Percentiles rank a stretch among this genome's conserved stretches.
phyloP scores from a whole-genome alignment of 2,888 invertebrate genomes.

The Amorpha juglandis region DNA sequence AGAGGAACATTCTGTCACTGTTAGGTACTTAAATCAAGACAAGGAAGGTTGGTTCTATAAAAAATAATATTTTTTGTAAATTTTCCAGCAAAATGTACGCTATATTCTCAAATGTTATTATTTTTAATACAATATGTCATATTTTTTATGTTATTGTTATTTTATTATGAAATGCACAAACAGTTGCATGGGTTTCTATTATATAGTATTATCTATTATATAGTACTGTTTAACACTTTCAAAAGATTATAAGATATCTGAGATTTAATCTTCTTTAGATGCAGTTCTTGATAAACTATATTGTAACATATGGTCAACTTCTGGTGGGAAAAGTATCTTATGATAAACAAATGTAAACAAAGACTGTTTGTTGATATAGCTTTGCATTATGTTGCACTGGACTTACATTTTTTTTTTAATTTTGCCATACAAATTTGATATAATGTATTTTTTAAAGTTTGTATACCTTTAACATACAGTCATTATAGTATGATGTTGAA shows the following conservation, averaged over 20 bases:
- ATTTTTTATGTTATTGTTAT: no score
- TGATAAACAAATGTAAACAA: conserved; percentile 22
- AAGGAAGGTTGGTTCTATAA: no score
- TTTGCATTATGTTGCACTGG: conserved; percentile 2
- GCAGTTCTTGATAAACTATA: conserved; percentile 9
- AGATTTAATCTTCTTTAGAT: not conserved
- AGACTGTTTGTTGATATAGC: conserved; percentile 12
- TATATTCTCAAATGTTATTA: no score
- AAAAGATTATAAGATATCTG: not conserved
- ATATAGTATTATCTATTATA: not conserved
- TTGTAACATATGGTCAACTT: conserved; percentile 9
- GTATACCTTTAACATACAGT: not conserved
- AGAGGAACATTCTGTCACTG: no score
- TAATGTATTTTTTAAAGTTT: not conserved
- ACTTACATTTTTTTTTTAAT: not conserved
- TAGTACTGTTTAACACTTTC: not conserved
- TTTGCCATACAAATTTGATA: not conserved
- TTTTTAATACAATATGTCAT: no score
- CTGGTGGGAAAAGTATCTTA: conserved; percentile 21
- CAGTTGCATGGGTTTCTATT: not conserved
- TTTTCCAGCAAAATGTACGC: no score
- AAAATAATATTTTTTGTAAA: no score
- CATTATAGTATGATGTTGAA: not conserved
- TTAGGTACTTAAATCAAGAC: no score
- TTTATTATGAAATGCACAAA: no score